phyloP scores from a whole-genome alignment of 2,797 vertebrate genomes.

The Rhinophrynus dorsalis region DNA sequence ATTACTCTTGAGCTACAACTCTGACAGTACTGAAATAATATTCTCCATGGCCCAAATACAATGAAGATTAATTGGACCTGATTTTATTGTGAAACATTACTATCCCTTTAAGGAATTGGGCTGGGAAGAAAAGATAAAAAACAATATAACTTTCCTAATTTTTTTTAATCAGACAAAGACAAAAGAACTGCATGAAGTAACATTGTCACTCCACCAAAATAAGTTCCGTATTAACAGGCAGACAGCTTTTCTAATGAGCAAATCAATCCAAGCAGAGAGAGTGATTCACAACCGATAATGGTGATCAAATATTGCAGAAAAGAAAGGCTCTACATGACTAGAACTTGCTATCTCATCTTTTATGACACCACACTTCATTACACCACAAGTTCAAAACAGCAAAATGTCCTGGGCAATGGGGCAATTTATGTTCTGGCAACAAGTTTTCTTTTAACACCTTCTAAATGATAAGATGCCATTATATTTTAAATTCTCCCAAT shows the following conservation, averaged over 20 bases:
- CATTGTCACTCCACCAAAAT: background rate
- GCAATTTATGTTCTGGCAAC: conserved; percentile 2
- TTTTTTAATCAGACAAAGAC: conserved; percentile 2
- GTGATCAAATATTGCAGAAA: conserved; percentile 38
- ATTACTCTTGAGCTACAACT: too few relatives aligned
- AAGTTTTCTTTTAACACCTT: conserved; percentile 40
- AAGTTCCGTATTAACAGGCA: conserved; percentile 16
- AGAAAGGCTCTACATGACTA: conserved; percentile 23
- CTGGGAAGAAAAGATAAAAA: conserved; percentile 6
- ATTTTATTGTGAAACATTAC: too few relatives aligned
- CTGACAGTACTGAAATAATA: too few relatives aligned
- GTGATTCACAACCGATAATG: conserved; percentile 26
- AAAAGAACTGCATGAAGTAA: background rate
- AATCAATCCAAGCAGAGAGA: conserved; percentile 44
- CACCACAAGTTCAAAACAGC: conserved; percentile 43
- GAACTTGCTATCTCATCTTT: conserved; percentile 46
- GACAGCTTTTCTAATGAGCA: conserved; percentile 34
- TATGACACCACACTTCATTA: conserved; percentile 47
- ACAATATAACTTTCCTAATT: background rate
- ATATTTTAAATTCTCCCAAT: background rate
- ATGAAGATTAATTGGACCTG: too few relatives aligned
- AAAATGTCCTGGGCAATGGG: conserved; percentile 38
- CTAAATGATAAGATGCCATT: background rate
- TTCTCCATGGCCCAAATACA: too few relatives aligned
- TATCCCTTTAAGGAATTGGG: conserved; percentile 23